Percentiles rank a stretch among this genome's conserved stretches.
Conservation (phyloP, 2,797 vertebrate species). For the Coccyzus lansbergi region DNA sequence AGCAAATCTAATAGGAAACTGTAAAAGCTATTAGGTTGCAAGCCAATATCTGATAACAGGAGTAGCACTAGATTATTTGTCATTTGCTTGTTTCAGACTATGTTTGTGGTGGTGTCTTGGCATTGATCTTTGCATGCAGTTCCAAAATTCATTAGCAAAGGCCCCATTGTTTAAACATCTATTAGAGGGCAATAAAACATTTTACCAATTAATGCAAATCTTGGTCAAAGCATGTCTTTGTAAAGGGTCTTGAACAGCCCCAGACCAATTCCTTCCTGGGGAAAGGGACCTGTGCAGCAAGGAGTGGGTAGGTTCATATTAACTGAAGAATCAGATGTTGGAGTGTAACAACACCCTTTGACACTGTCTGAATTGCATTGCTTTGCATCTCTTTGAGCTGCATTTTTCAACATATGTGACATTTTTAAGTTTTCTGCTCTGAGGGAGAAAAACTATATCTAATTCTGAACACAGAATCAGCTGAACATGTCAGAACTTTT, state of each 20-base stretch:
- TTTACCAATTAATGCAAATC: not conserved
- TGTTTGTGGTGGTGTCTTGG: constrained; percentile 25
- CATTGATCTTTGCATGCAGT: not conserved
- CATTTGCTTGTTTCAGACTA: constrained; percentile 1
- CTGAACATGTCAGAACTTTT: not conserved
- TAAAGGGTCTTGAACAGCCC: not conserved
- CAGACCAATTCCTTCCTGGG: not conserved
- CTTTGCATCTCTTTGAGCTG: fast-evolving
- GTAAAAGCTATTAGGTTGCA: constrained; percentile 63
- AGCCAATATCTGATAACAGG: constrained; percentile 53
- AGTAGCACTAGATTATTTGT: constrained; percentile 64
- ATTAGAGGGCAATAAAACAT: constrained; percentile 5
- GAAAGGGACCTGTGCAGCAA: not conserved
- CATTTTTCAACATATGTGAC: not conserved
- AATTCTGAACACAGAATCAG: not conserved
- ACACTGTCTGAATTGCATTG: not conserved
- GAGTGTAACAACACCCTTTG: fast-evolving
- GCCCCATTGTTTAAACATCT: not conserved
- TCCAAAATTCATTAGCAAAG: constrained; percentile 43
- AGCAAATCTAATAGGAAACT: constrained; percentile 9
- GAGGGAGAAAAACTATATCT: not conserved
- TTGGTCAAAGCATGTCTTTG: not conserved
- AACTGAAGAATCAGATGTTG: not conserved
- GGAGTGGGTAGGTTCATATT: not conserved
- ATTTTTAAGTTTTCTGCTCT: not conserved